Conservation (phyloP, 2,113 vertebrate species). For the Typhlomys cinereus region DNA sequence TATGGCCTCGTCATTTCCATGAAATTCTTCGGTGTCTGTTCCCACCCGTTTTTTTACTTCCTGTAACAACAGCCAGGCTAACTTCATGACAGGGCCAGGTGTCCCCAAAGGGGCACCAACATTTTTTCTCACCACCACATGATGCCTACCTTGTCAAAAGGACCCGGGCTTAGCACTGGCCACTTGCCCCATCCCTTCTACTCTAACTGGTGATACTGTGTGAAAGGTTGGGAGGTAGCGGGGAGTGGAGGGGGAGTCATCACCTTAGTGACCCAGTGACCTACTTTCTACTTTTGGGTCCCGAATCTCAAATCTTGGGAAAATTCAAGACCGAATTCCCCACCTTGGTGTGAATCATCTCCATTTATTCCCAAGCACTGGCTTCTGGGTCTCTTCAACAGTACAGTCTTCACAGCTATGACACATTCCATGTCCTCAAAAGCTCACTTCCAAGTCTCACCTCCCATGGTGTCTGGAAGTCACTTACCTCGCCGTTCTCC, state of each 20-base stretch:
- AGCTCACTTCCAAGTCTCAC: neutral
- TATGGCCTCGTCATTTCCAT: neutral
- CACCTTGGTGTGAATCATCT: neutral
- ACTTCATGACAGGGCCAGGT: neutral
- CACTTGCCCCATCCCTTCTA: neutral
- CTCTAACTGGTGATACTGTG: neutral
- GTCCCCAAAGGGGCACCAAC: neutral
- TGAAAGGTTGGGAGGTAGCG: neutral
- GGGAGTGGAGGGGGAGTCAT: too few species aligned
- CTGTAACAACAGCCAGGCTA: neutral
- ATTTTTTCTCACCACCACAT: neutral
- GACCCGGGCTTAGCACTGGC: neutral
- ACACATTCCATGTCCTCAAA: neutral
- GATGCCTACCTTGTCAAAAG: neutral
- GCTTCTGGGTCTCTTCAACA: neutral
- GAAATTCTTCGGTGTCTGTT: neutral
- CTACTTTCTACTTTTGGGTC: neutral
- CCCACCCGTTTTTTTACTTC: neutral
- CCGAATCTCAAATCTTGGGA: neutral
- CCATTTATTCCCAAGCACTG: neutral
- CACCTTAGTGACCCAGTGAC: neutral
- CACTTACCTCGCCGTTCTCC: slow-evolving; percentile 94
- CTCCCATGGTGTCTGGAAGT: neutral
- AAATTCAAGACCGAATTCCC: neutral
- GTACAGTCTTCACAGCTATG: neutral